Conservation (phyloP, 2,888 invertebrate genomes). For the Hydropsyche betteni region DNA sequence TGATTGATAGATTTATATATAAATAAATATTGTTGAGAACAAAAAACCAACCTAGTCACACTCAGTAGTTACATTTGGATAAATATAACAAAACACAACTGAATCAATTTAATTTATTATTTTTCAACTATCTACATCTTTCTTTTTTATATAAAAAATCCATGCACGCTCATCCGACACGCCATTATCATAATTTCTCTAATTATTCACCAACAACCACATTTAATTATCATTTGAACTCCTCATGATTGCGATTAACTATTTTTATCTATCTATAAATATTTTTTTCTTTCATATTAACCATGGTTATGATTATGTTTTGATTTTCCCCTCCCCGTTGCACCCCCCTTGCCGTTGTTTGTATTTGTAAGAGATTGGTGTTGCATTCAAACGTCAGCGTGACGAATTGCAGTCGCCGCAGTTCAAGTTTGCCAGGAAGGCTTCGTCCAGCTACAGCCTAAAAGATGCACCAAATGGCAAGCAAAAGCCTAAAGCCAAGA, state of each 20-base stretch:
- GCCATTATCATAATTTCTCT: too few species aligned
- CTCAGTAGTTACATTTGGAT: not conserved
- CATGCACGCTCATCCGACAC: too few species aligned
- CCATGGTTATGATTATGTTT: not conserved
- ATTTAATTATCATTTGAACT: not conserved
- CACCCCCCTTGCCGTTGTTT: conserved; percentile 46
- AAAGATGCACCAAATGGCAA: conserved; percentile 90
- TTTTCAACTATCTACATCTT: not conserved
- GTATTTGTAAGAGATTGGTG: conserved; percentile 52
- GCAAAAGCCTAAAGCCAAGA: conserved; percentile 86
- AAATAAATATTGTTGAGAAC: too few species aligned
- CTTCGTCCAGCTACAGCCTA: conserved; percentile 95
- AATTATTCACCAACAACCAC: not conserved
- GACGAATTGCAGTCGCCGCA: conserved; percentile 87
- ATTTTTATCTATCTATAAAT: too few species aligned
- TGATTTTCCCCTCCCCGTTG: conserved; percentile 1
- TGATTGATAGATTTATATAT: too few species aligned
- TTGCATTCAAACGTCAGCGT: conserved; percentile 52
- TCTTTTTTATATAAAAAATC: conserved; percentile 6
- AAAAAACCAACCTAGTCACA: not conserved
- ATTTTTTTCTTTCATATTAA: too few species aligned
- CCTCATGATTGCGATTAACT: too few species aligned
- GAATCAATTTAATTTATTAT: not conserved
- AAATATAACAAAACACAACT: not conserved
- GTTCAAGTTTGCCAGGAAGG: conserved; percentile 97